Evolutionary conservation across 2,113 vertebrate species (phyloP).

Genomic region (Stictonetta naevosa): DNA sequence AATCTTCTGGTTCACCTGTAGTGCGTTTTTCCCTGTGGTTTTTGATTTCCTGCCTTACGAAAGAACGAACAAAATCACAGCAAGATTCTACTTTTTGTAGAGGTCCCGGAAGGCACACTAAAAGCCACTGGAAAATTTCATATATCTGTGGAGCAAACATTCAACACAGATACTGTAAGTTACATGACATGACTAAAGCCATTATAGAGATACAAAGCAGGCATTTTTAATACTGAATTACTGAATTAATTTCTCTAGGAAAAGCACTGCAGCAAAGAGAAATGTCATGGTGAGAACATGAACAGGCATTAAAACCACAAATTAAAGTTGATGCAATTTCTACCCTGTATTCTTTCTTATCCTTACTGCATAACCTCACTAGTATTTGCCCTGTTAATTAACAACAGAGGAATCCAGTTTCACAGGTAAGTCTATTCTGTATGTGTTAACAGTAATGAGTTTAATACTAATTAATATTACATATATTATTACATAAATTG

Average conservation of each 20-base stretch:
- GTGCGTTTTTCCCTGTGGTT: conserved; percentile 16
- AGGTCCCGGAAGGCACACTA: background rate
- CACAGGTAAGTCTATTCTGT: background rate
- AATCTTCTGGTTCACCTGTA: conserved; percentile 24
- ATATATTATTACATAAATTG: no score
- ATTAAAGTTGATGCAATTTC: background rate
- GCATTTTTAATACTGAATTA: background rate
- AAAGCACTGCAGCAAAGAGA: background rate
- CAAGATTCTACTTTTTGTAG: background rate
- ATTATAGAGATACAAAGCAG: background rate
- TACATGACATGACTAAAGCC: background rate
- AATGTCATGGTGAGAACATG: background rate
- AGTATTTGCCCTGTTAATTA: background rate
- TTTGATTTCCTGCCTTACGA: conserved; percentile 49
- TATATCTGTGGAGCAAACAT: conserved; percentile 12
- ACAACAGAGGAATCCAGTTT: background rate
- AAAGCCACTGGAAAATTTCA: background rate
- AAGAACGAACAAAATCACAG: background rate
- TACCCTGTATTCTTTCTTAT: background rate
- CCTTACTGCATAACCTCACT: background rate
- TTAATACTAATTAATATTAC: background rate
- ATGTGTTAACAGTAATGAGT: background rate
- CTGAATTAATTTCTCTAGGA: background rate
- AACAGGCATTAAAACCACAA: background rate
- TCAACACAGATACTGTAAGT: background rate